Evolutionary conservation across 2,888 invertebrate genomes (phyloP), one percentile per base, ranked within the genome.

Genomic region (Drosophila neoperkinsi): DNA sequence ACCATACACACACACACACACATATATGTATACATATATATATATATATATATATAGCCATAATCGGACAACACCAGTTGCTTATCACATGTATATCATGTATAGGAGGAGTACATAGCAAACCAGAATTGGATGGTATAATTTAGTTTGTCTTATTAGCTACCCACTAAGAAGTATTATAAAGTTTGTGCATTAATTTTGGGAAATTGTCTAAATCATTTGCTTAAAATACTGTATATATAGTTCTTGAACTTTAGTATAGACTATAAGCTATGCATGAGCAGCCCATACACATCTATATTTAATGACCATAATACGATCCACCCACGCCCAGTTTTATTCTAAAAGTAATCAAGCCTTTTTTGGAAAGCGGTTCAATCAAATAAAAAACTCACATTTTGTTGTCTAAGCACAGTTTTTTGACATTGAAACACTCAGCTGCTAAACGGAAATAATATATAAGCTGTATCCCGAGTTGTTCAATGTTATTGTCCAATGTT

Each of bases 401-500:
- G 59, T 53, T 53, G 34, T 10, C 28, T n/a, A 36, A 41, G 28
- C 50, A n/a, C 30, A 51, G 25, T 31, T 28, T 21, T 13, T 43
- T 50, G 74, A 33, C 77, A 64, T 74, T 77, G 74, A 57, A 18
- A 75, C 57, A 53, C 61, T 68, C 75, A 41, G 61, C 73, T 49
- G 13, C 18, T 49, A 50, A 51, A 51, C 52, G 21, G n/a, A 53
- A 49, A 25, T 25, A 30, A 34, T 36, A 31, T 25, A 46, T 30
- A 46, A 36, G 43, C 34, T 49, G 21, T n/a, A 2, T 9, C 18
- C 18, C 18, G 38, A 18, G 16, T 41, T n/a, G n/a, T 41, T 41
- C n/a, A 10, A 41, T n/a, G n/a, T 43, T 34, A 34, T 34, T 34
- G 21, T 18, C 13, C n/a, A 10, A 41, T n/a, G n/a, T 43, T 34